A percentile compares a stretch with the other conserved stretches of the same genome.
These are phyloP conservation scores for Propsilocerus akamusi DNA, from an alignment of 1,140 invertebrate genomes.

Conservation along the genomic window DNA sequence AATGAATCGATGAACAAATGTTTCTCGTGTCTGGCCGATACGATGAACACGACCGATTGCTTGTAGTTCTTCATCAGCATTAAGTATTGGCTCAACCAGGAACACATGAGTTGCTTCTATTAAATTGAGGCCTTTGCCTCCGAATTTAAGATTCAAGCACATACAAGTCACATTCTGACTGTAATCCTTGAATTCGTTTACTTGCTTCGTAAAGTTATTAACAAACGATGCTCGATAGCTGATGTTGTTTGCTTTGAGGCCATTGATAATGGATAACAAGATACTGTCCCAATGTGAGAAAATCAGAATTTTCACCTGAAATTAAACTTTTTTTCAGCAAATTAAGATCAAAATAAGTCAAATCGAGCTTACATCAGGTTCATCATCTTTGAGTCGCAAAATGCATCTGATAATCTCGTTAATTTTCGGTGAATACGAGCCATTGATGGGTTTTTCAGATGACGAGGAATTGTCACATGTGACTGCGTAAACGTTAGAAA, in stretches of 20 bases:
- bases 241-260: constrained; percentile 40
- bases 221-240: constrained; percentile 16
- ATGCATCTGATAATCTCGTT: constrained; percentile 41
- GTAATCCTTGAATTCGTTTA: constrained; percentile 33
- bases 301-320: constrained; percentile 38
- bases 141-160: constrained; percentile 44
- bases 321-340: not conserved
- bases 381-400: constrained; percentile 31
- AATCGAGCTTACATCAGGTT: constrained; percentile 25
- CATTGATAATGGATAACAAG: constrained; percentile 36
- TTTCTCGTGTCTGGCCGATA: constrained; percentile 53
- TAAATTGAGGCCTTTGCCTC: constrained; percentile 60
- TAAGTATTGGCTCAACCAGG: constrained; percentile 55
- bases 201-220: constrained; percentile 26
- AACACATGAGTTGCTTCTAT: constrained; percentile 64
- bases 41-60: constrained; percentile 61
- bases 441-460: constrained; percentile 22
- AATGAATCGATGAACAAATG: constrained; percentile 46
- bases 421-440: constrained; percentile 54
- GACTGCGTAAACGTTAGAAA: constrained; percentile 24
- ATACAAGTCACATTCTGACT: constrained; percentile 35
- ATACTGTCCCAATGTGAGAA: constrained; percentile 54
- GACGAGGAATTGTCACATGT: constrained; percentile 11
- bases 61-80: constrained; percentile 53
- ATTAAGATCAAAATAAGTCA: not conserved